phyloP scores from a whole-genome alignment of 2,888 invertebrate species.

The Eilema sororculum region DNA sequence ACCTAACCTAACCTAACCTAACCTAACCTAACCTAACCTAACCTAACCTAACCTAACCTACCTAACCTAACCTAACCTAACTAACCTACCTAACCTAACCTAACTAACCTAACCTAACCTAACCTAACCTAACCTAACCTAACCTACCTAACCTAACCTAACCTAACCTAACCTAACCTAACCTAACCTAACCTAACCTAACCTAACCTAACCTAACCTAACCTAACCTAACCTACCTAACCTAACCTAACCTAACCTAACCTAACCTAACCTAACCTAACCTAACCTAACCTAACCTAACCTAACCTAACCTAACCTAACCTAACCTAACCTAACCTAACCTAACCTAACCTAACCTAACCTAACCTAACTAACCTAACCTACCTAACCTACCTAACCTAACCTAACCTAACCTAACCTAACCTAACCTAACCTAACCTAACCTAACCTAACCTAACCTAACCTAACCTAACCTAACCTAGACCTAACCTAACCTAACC shows the following conservation, averaged over 20 bases:
- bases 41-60: constrained; percentile 39
- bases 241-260: too few relatives aligned
- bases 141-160: constrained; percentile 52
- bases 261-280: constrained; percentile 50
- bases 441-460: constrained; percentile 19
- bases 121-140: constrained; percentile 51
- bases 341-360: constrained; percentile 20
- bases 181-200: constrained; percentile 48
- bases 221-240: constrained; percentile 50
- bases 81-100: constrained; percentile 54
- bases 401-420: constrained; percentile 21
- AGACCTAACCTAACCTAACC: constrained; percentile 25
- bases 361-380: constrained; percentile 24
- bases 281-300: constrained; percentile 45
- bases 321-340: constrained; percentile 15
- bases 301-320: constrained; percentile 37
- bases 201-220: constrained; percentile 48
- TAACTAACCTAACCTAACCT: constrained; percentile 52
- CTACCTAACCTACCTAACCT: constrained; percentile 13
- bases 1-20: constrained; percentile 42
- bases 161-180: constrained; percentile 51
- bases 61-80: too few relatives aligned
- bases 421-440: constrained; percentile 19
- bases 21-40: constrained; percentile 42
- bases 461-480: too few relatives aligned